Base-by-base conservation (phyloP, 1,140 invertebrate genomes). In the Drosophila repletoides region DNA sequence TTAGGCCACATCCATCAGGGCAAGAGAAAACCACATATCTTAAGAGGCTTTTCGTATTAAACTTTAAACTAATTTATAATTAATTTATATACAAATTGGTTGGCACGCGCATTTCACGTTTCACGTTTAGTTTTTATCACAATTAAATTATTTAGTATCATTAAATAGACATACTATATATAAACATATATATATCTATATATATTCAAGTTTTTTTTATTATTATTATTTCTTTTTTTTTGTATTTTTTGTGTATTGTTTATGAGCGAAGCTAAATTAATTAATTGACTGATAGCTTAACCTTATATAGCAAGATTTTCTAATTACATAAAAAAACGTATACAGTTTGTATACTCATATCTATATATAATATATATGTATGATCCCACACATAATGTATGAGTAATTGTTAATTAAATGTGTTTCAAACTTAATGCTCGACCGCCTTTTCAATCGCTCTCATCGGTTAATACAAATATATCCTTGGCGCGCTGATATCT, bases 401-500 rank as follows among this genome's bases (percentile, higher is more conserved):
- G 77, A 83, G 58, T 77, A 83, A 83, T 79, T 83, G 79, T 83
- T 83, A 79, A 84, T 74, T 86, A 83, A 83, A 83, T 79, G 80
- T 87, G 76, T 81, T 86, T 83, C 72, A 69, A 88, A 83, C 72
- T 56, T 74, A 76, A 31, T 17, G 3, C 7, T 22, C 17, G 7
- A 24, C 17, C 0, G 1, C 12, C 10, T 14, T 24, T 17, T 68
- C 24, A 83, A 58, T 84, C 67, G 14, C 68, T 87, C 1, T 76
- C 76, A 41, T 88, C 83, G 12, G 60, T 66, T 5, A 63, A 43
- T 4, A 26, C 40, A 19, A 86, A 90, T 21, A 89, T 86, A 36
- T 81, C 90, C 0, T 72, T 86, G 33, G 91, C 74, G 22, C 90
- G 88, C 51, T 91, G 72, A 72, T 91, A 92, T 10, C 91, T 80